phyloP scores from a whole-genome alignment of 2,113 vertebrate species.

The Megalops atlanticus region DNA sequence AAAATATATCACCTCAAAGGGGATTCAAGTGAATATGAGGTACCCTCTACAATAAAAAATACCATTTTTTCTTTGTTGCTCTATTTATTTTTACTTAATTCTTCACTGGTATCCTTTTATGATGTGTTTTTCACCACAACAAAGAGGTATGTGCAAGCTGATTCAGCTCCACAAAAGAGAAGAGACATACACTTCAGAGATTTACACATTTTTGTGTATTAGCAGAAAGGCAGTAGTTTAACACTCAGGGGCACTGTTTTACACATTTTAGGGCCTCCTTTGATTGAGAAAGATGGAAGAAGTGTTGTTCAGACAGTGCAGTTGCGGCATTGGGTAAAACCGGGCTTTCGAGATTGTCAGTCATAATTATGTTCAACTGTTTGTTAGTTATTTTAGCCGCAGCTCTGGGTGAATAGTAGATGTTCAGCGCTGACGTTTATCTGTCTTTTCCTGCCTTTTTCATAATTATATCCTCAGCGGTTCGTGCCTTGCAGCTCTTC shows the following conservation, averaged over 20 bases:
- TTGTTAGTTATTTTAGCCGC: not conserved
- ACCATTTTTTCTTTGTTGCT: not conserved
- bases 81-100: no score
- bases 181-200: not conserved
- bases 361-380: not conserved
- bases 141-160: conserved; percentile 99
- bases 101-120: no score
- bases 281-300: not conserved
- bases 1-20: not conserved
- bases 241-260: not conserved
- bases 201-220: not conserved
- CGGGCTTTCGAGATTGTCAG: not conserved
- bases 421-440: no score
- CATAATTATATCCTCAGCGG: not conserved
- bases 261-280: not conserved
- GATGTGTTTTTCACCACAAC: no score
- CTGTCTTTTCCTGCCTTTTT: not conserved
- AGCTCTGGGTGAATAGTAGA: not conserved
- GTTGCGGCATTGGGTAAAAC: not conserved
- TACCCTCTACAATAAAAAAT: no score
- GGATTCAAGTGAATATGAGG: not conserved
- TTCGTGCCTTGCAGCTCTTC: not conserved
- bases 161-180: no score
- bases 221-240: no score
- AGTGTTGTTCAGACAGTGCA: not conserved